These are phyloP conservation scores for Microctonus aethiopoides DNA, from an alignment of 2,888 invertebrate genomes.

Conservation along the genomic window DNA sequence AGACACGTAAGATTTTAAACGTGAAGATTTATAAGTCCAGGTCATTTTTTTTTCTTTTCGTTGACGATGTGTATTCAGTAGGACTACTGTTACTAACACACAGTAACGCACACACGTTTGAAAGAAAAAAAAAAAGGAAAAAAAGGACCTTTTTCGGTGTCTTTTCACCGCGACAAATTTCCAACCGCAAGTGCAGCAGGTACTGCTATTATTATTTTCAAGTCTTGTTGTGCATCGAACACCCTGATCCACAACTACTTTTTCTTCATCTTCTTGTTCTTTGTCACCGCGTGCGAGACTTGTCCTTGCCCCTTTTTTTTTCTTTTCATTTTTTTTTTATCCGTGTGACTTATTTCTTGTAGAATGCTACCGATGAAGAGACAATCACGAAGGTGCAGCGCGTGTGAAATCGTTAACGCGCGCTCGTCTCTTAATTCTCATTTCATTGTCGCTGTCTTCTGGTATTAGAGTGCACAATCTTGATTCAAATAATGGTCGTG, in stretches of 20 bases:
- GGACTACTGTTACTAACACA: not conserved
- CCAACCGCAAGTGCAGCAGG: slow-evolving; percentile 52
- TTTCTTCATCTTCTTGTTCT: not conserved
- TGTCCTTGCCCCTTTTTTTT: not conserved
- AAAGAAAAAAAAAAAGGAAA: not conserved
- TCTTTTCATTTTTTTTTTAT: not conserved
- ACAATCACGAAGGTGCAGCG: not conserved
- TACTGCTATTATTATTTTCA: slow-evolving; percentile 45
- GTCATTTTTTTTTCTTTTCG: too few species aligned
- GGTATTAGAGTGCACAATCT: not conserved
- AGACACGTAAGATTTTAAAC: not conserved
- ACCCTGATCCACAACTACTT: not conserved
- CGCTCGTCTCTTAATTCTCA: not conserved
- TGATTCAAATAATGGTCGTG: slow-evolving; percentile 16
- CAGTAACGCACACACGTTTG: not conserved
- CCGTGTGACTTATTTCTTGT: not conserved
- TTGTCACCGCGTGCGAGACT: not conserved
- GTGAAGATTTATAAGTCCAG: slow-evolving; percentile 34
- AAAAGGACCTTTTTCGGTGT: slow-evolving; percentile 24
- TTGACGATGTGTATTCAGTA: too few species aligned
- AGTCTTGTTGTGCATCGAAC: slow-evolving; percentile 7
- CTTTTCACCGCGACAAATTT: slow-evolving; percentile 51
- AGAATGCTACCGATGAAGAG: not conserved
- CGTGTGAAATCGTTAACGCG: not conserved
- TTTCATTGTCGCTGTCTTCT: not conserved